Conservation (phyloP, 2,888 invertebrate species). For the Actias luna region DNA sequence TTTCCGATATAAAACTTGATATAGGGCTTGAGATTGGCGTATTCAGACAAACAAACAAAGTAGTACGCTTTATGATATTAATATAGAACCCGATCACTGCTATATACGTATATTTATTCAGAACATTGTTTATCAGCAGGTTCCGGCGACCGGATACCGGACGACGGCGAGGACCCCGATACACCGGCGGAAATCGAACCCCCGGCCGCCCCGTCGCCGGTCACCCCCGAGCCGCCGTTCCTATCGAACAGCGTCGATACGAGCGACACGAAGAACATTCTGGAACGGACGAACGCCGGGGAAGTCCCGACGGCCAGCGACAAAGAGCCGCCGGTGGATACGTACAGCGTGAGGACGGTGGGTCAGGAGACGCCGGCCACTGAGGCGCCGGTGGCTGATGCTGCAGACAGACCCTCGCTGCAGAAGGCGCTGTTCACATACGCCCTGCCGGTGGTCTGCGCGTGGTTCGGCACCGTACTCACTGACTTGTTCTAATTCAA, state of each 20-base stretch:
- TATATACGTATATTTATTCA: not conserved
- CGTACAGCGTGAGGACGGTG: not conserved
- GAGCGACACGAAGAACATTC: slow-evolving; percentile 52
- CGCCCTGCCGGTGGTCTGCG: slow-evolving; percentile 90
- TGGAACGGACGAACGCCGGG: slow-evolving; percentile 29
- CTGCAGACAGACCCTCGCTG: slow-evolving; percentile 76
- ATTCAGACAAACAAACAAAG: no score
- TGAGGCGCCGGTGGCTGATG: slow-evolving; percentile 52
- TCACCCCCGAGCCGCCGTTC: slow-evolving; percentile 46
- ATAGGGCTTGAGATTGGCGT: no score
- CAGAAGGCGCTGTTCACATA: slow-evolving; percentile 86
- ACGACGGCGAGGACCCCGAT: slow-evolving; percentile 42
- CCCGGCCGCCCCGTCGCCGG: slow-evolving; percentile 27
- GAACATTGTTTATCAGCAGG: slow-evolving; percentile 37
- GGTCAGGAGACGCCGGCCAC: slow-evolving; percentile 28
- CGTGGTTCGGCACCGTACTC: slow-evolving; percentile 92
- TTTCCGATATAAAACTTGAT: no score
- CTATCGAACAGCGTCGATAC: slow-evolving; percentile 51
- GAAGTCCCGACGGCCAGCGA: slow-evolving; percentile 28
- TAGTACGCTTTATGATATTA: no score
- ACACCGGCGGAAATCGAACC: slow-evolving; percentile 40
- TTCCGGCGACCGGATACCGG: slow-evolving; percentile 52
- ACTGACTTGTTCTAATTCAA: slow-evolving; percentile 89
- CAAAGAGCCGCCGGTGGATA: slow-evolving; percentile 20
- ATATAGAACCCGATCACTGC: no score